Evolutionary conservation across 2,113 vertebrate species (phyloP), one percentile per base, ranked within the genome.

Genomic region (Heterotilapia buettikoferi): DNA sequence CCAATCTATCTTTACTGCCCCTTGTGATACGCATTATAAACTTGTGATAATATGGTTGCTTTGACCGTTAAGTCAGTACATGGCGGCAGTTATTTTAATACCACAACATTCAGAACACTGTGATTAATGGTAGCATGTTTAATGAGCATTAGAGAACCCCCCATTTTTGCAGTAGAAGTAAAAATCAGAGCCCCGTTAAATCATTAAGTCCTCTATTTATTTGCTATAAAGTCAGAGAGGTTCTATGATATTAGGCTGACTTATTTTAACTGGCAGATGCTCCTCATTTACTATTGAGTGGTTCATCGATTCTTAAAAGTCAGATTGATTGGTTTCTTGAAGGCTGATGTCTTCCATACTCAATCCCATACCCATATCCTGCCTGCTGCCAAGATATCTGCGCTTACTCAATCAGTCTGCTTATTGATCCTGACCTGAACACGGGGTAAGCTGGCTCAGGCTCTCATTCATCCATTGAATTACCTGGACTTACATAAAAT

Each of bases 291-390:
- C 84, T 85, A 56, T 85, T 31, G 78, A 93, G 88, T 91, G 9
- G 87, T 82, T 82, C 59, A 93, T 95, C 9, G 91, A 96, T 93
- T 90, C 71, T 29, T 56, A 91, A 92, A 91, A 86, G 93, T 93
- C 86, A 63, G 86, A 90, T 94, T 83, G 18, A 94, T 91, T 80
- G 53, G 73, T 90, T 92, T 92, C 87, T 93, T 84, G 71, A 94
- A 84, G 91, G 71, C 90, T 50, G 21, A 0, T 66, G 84, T 94
- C 84, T 84, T 71, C 83, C 73, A 78, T 86, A 88, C 87, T 91
- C 79, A 79, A 85, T 94, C 71, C 84, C 40, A 59, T 85, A 84
- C 36, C 89, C 43, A 85, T 73, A 86, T 82, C 80, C 66, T 54
- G 47, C 38, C 79, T 45, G 29, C 83, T 85, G 84, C 83, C 73